Evolutionary conservation across 2,113 vertebrate genomes (phyloP), one percentile per base, ranked within the genome.

Genomic region (Tetraodon nigroviridis): DNA sequence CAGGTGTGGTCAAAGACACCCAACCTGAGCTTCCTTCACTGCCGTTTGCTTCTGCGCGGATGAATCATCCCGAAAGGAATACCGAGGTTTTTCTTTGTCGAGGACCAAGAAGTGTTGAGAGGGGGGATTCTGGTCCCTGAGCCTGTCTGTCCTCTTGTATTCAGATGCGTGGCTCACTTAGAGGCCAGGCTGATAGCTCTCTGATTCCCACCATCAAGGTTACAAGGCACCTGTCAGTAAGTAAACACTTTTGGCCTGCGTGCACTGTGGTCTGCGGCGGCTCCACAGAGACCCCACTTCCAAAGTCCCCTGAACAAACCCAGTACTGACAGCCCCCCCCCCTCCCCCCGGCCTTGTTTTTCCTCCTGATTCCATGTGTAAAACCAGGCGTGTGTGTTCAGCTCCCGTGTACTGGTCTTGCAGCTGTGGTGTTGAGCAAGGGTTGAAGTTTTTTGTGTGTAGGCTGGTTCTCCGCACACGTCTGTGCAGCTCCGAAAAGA

Each of bases 151-250:
- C 81, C 82, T 89, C 83, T 88, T 90, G 85, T 88, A 79, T 89
- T 88, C 86, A 92, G 91, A 91, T 90, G 65, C 78, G 83, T 80
- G 82, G 75, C 80, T 83, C 79, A 80, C 77, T 90, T 87, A 90
- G 81, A 27, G 54, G 80, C 79, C 73, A 78, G 72, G 82, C 84
- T 55, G 72, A 84, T 87, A 89, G 84, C 78, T 79, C 89, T 78
- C 78, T 84, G 76, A 88, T 91, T 82, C 90, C 90, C 77, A 84
- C 80, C 84, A 85, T 90, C 83, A 90, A 61, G 76, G 80, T 90
- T 81, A 91, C 89, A 66, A 88, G 85, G 81, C 87, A 90, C 69
- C 76, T 70, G 71, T 81, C 86, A 88, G 89, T 91, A 90, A 90
- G 89, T 90, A 88, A 84, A 79, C 71, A 17, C n/a, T 65, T 59